Percentiles rank a stretch among this genome's conserved stretches.
phyloP scores from a whole-genome alignment of 2,888 invertebrate genomes.

The Thymelicus lineola region DNA sequence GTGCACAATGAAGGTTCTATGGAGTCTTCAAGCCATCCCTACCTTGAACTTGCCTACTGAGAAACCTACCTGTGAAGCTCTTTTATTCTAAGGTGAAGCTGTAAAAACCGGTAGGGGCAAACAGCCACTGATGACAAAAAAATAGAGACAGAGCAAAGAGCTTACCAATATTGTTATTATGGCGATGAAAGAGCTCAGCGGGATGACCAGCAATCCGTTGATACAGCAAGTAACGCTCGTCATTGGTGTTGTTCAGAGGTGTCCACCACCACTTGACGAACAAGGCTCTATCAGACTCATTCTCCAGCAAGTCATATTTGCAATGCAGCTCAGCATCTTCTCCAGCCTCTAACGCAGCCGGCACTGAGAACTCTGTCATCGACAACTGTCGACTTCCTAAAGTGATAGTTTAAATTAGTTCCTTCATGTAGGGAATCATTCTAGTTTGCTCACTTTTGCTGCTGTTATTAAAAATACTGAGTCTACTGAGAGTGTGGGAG shows the following conservation, averaged over 20 bases:
- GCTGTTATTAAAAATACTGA: too few species aligned
- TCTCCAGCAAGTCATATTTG: constrained; percentile 50
- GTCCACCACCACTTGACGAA: constrained; percentile 75
- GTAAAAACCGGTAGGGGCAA: too few species aligned
- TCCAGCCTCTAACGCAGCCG: constrained; percentile 57
- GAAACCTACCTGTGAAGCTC: too few species aligned
- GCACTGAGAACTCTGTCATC: constrained; percentile 68
- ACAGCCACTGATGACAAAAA: too few species aligned
- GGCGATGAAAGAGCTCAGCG: constrained; percentile 46
- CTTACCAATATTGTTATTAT: constrained; percentile 54
- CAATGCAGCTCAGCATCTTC: constrained; percentile 61
- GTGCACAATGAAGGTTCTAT: too few species aligned
- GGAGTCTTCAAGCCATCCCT: too few species aligned
- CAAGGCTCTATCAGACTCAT: constrained; percentile 51
- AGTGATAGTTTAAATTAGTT: neutral
- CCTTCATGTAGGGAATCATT: too few species aligned
- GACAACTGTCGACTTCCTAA: constrained; percentile 66
- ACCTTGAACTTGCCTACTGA: too few species aligned
- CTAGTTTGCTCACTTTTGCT: too few species aligned
- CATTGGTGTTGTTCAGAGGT: constrained; percentile 50
- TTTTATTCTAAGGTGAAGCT: too few species aligned
- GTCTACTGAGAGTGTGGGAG: too few species aligned
- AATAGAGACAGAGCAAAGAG: neutral
- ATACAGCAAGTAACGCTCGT: constrained; percentile 58
- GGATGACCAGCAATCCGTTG: constrained; percentile 57